Evolutionary conservation across 1,140 invertebrate genomes (phyloP).

Genomic region (Chironomus tepperi): DNA sequence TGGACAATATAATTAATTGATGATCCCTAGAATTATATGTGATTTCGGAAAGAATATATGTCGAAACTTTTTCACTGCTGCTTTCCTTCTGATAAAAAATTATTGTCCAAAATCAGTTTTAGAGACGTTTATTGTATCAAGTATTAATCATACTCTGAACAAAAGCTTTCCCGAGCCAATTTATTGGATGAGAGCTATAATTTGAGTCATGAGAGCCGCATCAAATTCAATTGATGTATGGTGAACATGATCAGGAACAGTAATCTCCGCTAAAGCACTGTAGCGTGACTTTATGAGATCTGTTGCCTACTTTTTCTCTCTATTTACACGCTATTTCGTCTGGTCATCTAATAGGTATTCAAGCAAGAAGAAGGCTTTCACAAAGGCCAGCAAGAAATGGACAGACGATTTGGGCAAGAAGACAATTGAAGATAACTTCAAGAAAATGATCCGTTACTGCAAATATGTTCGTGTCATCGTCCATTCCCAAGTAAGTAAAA

Average conservation of each 20-base stretch:
- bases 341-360: slow-evolving; percentile 74
- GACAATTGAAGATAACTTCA: slow-evolving; percentile 92
- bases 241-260: slow-evolving; percentile 36
- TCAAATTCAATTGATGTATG: slow-evolving; percentile 28
- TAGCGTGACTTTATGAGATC: slow-evolving; percentile 33
- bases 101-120: neutral
- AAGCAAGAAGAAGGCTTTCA: slow-evolving; percentile 99
- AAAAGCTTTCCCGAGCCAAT: slow-evolving; percentile 54
- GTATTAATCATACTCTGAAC: slow-evolving; percentile 29
- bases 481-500: slow-evolving; percentile 81
- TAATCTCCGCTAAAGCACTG: slow-evolving; percentile 51
- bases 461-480: slow-evolving; percentile 92
- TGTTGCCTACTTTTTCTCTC: slow-evolving; percentile 30
- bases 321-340: slow-evolving; percentile 25
- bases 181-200: slow-evolving; percentile 48
- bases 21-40: slow-evolving; percentile 17
- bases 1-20: slow-evolving; percentile 22
- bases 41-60: slow-evolving; percentile 27
- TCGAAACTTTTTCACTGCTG: slow-evolving; percentile 36
- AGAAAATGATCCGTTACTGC: slow-evolving; percentile 98
- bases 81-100: slow-evolving; percentile 39
- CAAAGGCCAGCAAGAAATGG: slow-evolving; percentile 98
- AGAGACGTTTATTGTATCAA: neutral
- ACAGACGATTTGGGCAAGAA: slow-evolving; percentile 92
- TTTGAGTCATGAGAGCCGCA: slow-evolving; percentile 40